phyloP scores from a whole-genome alignment of 2,113 vertebrate species.

The Pipra filicauda region DNA sequence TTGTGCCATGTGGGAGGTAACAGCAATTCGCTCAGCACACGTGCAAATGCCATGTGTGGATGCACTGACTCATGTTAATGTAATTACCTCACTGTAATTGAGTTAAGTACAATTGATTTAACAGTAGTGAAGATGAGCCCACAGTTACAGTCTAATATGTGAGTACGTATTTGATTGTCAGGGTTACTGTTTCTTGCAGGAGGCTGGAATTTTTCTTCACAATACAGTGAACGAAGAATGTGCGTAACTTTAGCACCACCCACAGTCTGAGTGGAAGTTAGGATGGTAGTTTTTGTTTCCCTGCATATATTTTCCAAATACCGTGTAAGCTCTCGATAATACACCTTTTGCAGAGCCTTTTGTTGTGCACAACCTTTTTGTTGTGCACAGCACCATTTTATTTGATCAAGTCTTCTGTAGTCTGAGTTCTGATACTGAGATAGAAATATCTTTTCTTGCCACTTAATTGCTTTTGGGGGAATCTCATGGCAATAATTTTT shows the following conservation, averaged over 20 bases:
- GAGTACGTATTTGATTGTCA: conserved; percentile 5
- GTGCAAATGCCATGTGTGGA: conserved; percentile 65
- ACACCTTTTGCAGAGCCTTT: not conserved
- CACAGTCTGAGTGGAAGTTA: not conserved
- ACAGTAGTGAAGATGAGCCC: conserved; percentile 58
- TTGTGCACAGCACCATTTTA: not conserved
- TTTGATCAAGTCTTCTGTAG: not conserved
- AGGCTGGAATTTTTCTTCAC: not conserved
- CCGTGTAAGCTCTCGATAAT: accelerated
- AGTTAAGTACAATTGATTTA: conserved; percentile 67
- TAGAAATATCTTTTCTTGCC: not conserved
- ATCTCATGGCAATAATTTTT: not conserved
- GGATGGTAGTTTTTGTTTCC: not conserved
- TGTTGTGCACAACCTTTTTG: too few species aligned
- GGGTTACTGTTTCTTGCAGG: not conserved
- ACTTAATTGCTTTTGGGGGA: not conserved
- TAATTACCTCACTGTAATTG: conserved; percentile 64
- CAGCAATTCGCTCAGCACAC: conserved; percentile 26
- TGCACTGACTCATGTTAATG: conserved; percentile 69
- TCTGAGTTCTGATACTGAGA: not conserved
- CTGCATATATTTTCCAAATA: not conserved
- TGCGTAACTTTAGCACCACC: not conserved
- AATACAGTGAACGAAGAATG: not conserved
- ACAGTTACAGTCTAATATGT: conserved; percentile 23
- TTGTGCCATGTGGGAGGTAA: conserved; percentile 55